Conservation (phyloP, 2,797 vertebrate genomes). For the Chelon auratus region DNA sequence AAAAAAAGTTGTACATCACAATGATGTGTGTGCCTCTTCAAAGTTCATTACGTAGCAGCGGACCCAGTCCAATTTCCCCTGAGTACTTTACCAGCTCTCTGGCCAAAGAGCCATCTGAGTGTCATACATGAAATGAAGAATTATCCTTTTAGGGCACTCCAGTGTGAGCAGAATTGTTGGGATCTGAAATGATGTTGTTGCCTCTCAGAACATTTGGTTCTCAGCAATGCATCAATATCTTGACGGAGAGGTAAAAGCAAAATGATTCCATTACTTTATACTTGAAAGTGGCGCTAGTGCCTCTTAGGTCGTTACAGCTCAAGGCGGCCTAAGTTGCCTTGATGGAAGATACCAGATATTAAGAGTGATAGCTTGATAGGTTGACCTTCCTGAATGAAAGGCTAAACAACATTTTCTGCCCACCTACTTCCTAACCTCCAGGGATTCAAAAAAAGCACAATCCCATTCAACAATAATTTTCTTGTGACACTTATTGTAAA, state of each 20-base stretch:
- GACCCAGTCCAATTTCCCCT: slow-evolving; percentile 11
- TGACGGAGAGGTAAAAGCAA: slow-evolving; percentile 42
- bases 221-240: slow-evolving; percentile 22
- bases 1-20: neutral
- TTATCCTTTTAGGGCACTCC: slow-evolving; percentile 36
- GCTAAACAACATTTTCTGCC: slow-evolving; percentile 9
- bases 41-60: slow-evolving; percentile 20
- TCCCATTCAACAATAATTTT: slow-evolving; percentile 1
- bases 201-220: slow-evolving; percentile 12
- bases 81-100: slow-evolving; percentile 33
- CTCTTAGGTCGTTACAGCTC: slow-evolving; percentile 40
- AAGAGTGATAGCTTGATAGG: slow-evolving; percentile 38
- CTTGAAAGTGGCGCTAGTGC: slow-evolving; percentile 16
- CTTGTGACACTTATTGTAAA: neutral
- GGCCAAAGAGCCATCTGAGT: slow-evolving; percentile 30
- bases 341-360: slow-evolving; percentile 48
- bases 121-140: slow-evolving; percentile 33
- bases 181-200: slow-evolving; percentile 16
- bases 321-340: slow-evolving; percentile 2
- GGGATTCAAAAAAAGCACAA: neutral
- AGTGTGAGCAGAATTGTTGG: slow-evolving; percentile 28
- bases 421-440: slow-evolving; percentile 4
- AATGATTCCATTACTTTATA: slow-evolving; percentile 39
- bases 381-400: slow-evolving; percentile 46
- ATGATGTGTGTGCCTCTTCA: neutral